Percentiles rank a stretch among this genome's conserved stretches.
Evolutionary conservation across 2,888 invertebrate species (phyloP).

Genomic region (Agonopterix alstromeriana): DNA sequence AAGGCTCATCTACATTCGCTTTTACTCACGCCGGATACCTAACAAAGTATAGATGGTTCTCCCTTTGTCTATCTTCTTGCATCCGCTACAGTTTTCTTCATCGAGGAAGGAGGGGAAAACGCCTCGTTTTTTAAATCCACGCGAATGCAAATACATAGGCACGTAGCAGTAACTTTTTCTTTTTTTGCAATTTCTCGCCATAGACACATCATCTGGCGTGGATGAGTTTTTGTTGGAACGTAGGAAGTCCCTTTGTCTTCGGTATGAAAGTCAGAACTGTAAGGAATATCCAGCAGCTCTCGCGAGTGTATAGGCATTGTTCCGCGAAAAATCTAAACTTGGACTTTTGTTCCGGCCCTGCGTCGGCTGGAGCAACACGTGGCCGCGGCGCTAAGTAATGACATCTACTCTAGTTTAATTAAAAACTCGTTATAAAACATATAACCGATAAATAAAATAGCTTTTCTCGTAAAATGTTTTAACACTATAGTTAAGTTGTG

Average conservation of each 20-base stretch:
- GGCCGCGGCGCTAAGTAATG: conserved; percentile 56
- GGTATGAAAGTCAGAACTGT: conserved; percentile 71
- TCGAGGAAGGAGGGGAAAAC: conserved; percentile 53
- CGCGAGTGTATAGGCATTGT: conserved; percentile 55
- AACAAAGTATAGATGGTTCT: conserved; percentile 55
- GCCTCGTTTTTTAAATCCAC: conserved; percentile 61
- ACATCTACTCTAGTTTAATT: conserved; percentile 53
- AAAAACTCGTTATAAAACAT: conserved; percentile 46
- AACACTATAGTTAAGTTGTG: conserved; percentile 27
- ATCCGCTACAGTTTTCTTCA: conserved; percentile 67
- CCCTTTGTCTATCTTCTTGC: conserved; percentile 66
- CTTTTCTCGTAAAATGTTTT: conserved; percentile 34
- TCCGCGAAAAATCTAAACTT: conserved; percentile 61
- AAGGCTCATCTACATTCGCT: conserved; percentile 68
- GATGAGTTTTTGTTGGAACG: conserved; percentile 73
- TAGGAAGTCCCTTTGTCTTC: conserved; percentile 70
- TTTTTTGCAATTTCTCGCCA: conserved; percentile 72
- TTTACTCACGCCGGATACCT: conserved; percentile 54
- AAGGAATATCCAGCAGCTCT: conserved; percentile 61
- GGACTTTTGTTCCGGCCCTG: conserved; percentile 41
- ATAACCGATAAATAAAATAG: conserved; percentile 43
- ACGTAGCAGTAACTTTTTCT: conserved; percentile 25
- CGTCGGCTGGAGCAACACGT: conserved; percentile 56
- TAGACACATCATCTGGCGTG: conserved; percentile 74
- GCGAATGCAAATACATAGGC: conserved; percentile 21